Conservation (phyloP, 2,113 vertebrate species). For the Muscicapa adusta region DNA sequence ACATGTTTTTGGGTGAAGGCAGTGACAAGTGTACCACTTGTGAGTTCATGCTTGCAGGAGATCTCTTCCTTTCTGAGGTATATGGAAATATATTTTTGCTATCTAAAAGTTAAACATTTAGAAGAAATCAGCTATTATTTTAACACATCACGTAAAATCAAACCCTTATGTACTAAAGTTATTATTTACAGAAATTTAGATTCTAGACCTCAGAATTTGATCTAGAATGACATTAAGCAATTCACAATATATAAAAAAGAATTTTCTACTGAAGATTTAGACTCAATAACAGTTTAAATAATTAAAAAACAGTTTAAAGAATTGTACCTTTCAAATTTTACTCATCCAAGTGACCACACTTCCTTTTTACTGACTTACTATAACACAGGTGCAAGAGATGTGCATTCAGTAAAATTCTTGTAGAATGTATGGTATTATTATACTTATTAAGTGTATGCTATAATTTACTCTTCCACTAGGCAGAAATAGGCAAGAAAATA, state of each 20-base stretch:
- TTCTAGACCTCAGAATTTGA: neutral
- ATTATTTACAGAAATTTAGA: neutral
- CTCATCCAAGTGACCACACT: neutral
- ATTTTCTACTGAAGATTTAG: neutral
- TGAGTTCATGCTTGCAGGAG: slow-evolving; percentile 76
- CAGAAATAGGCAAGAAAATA: neutral
- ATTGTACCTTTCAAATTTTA: neutral
- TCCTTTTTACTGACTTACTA: neutral
- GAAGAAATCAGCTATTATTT: neutral
- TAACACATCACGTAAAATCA: neutral
- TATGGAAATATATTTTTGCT: slow-evolving; percentile 77
- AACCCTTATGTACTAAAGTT: neutral
- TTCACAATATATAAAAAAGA: neutral
- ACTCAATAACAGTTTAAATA: neutral
- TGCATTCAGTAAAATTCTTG: neutral
- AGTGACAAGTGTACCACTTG: slow-evolving; percentile 74
- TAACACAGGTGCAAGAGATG: neutral
- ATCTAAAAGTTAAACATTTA: slow-evolving; percentile 70
- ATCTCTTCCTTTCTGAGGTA: slow-evolving; percentile 80
- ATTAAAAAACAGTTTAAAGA: neutral
- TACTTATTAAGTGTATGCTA: neutral
- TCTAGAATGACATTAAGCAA: neutral
- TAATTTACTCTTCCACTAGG: neutral
- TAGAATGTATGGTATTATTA: neutral
- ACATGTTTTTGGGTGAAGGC: slow-evolving; percentile 77